A percentile compares a stretch with the other conserved stretches of the same genome.
Evolutionary conservation across 2,797 vertebrate species (phyloP).

Genomic region (Lagorchestes hirsutus): DNA sequence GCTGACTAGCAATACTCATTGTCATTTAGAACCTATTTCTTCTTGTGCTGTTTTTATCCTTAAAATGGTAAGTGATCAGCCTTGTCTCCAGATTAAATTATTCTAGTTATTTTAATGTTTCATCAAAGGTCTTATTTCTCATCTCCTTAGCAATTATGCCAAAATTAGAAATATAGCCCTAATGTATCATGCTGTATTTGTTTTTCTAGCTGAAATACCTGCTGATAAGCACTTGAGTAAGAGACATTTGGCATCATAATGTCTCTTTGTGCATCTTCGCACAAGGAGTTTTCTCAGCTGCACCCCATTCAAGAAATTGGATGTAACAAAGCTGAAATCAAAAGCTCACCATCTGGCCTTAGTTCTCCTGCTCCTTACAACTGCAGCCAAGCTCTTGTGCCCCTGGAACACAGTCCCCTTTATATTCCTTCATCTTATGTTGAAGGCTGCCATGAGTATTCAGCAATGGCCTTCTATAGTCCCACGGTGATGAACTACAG

Average conservation of each 20-base stretch:
- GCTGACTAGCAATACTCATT: background rate
- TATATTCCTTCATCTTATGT: slow-evolving; percentile 93
- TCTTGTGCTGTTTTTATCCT: slow-evolving; percentile 5
- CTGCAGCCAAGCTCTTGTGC: slow-evolving; percentile 83
- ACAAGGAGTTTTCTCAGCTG: slow-evolving; percentile 86
- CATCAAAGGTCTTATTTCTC: slow-evolving; percentile 4
- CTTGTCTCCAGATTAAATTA: slow-evolving; percentile 16
- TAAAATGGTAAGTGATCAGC: slow-evolving; percentile 8
- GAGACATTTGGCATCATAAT: slow-evolving; percentile 79
- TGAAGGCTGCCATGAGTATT: slow-evolving; percentile 90
- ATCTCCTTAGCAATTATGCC: slow-evolving; percentile 24
- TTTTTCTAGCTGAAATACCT: slow-evolving; percentile 63
- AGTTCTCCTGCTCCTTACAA: slow-evolving; percentile 84
- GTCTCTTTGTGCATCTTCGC: slow-evolving; percentile 88
- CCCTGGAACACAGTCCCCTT: slow-evolving; percentile 89
- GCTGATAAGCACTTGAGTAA: slow-evolving; percentile 80
- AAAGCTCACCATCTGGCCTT: slow-evolving; percentile 85
- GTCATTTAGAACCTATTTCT: background rate
- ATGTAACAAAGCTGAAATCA: slow-evolving; percentile 87
- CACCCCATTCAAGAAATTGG: slow-evolving; percentile 89
- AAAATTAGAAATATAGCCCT: background rate
- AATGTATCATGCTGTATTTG: slow-evolving; percentile 52
- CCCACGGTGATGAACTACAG: slow-evolving; percentile 89
- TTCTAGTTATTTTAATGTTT: slow-evolving; percentile 28
- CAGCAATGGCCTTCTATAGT: slow-evolving; percentile 90